phyloP scores from a whole-genome alignment of 1,140 invertebrate genomes.

The Myzus persicae region DNA sequence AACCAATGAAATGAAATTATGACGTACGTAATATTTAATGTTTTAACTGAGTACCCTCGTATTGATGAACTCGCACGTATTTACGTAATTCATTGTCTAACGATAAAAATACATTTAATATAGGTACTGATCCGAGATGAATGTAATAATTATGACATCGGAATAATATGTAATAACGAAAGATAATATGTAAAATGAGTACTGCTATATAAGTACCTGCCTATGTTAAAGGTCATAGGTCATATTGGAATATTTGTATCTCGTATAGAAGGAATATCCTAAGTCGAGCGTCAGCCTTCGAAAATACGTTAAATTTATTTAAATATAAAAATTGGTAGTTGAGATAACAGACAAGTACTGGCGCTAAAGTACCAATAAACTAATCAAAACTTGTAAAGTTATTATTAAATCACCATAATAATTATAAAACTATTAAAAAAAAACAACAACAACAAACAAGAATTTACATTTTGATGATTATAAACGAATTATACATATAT shows the following conservation, averaged over 20 bases:
- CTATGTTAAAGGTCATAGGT: neutral
- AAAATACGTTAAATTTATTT: neutral
- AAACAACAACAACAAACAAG: neutral
- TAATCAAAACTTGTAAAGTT: neutral
- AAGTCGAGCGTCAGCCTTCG: neutral
- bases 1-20: no score
- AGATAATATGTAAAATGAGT: neutral
- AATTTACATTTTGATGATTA: neutral
- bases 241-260: neutral
- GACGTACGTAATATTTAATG: no score
- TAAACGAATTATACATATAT: neutral
- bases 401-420: neutral
- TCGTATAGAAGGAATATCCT: neutral
- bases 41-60: neutral
- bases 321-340: neutral
- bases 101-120: no score
- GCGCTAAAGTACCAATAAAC: slow-evolving; percentile 1
- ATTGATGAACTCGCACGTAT: neutral
- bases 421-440: neutral
- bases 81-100: neutral
- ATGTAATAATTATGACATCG: neutral
- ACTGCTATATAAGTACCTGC: neutral
- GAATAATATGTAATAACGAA: neutral
- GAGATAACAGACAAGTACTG: neutral
- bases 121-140: neutral